These are phyloP conservation scores for Macrostomum lignano DNA, from an alignment of 1,140 invertebrate genomes.

Conservation along the genomic window DNA sequence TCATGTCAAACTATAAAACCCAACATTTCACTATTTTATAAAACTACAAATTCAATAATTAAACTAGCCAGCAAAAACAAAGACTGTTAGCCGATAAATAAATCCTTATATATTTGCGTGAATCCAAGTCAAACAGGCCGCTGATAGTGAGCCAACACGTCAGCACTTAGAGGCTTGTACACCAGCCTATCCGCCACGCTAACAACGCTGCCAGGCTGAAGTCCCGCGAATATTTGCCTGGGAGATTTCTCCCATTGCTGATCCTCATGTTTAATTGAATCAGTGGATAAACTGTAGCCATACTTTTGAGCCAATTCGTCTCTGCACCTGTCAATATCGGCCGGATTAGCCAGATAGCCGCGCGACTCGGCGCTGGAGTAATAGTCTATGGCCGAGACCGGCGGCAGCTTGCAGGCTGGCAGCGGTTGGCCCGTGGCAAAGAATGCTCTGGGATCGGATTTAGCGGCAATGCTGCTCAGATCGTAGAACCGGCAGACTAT, in stretches of 20 bases:
- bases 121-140: no score
- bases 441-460: conserved; percentile 46
- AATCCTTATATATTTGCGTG: no score
- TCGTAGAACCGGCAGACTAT: conserved; percentile 87
- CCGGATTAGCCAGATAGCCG: conserved; percentile 80
- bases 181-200: conserved; percentile 60
- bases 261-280: conserved; percentile 35
- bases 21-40: no score
- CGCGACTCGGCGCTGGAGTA: conserved; percentile 52
- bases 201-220: conserved; percentile 76
- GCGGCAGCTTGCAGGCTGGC: conserved; percentile 60
- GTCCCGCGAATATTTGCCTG: conserved; percentile 64
- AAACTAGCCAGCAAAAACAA: no score
- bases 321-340: conserved; percentile 41
- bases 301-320: conserved; percentile 63
- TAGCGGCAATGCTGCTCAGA: conserved; percentile 38
- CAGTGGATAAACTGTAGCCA: conserved; percentile 53
- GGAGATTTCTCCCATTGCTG: conserved; percentile 49
- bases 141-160: no score
- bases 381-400: conserved; percentile 41
- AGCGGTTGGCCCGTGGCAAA: conserved; percentile 57
- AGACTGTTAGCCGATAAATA: no score
- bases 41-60: no score
- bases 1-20: no score
- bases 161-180: no score